A percentile compares a stretch with the other conserved stretches of the same genome.
phyloP scores from a whole-genome alignment of 2,113 vertebrate genomes.

The Guaruba guarouba region DNA sequence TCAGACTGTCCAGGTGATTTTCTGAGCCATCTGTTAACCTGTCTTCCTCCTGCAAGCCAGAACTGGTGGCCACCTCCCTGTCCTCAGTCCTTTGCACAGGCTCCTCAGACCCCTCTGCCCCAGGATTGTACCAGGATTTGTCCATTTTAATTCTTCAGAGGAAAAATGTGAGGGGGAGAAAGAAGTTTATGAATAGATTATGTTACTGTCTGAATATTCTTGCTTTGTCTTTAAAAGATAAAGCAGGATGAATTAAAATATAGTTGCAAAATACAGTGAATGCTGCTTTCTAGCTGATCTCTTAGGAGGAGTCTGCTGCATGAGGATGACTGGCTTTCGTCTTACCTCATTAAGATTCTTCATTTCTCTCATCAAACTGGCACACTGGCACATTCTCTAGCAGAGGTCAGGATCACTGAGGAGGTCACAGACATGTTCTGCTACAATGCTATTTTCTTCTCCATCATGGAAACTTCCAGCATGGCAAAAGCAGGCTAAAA shows the following conservation, averaged over 20 bases:
- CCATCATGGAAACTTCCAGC: background rate
- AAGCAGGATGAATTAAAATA: background rate
- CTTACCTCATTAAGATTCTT: constrained; percentile 36
- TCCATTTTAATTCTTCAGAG: background rate
- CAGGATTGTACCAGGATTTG: background rate
- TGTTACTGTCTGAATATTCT: background rate
- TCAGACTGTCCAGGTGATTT: background rate
- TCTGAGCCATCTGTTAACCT: background rate
- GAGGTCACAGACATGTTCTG: background rate
- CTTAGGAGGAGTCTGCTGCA: background rate
- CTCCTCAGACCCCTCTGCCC: background rate
- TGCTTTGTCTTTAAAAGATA: background rate
- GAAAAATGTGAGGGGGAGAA: background rate
- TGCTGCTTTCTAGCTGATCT: background rate
- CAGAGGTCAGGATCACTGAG: background rate
- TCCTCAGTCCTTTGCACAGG: background rate
- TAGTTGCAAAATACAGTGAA: background rate
- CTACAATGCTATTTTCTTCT: constrained; percentile 25
- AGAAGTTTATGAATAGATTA: background rate
- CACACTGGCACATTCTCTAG: constrained; percentile 28
- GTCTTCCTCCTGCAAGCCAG: background rate
- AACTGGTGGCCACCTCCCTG: background rate
- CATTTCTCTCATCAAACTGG: constrained; percentile 20
- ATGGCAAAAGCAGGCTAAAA: background rate
- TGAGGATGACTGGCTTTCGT: background rate